Evolutionary conservation across 2,797 vertebrate genomes (phyloP), one percentile per base, ranked within the genome.

Genomic region (Pangasius krempfi): DNA sequence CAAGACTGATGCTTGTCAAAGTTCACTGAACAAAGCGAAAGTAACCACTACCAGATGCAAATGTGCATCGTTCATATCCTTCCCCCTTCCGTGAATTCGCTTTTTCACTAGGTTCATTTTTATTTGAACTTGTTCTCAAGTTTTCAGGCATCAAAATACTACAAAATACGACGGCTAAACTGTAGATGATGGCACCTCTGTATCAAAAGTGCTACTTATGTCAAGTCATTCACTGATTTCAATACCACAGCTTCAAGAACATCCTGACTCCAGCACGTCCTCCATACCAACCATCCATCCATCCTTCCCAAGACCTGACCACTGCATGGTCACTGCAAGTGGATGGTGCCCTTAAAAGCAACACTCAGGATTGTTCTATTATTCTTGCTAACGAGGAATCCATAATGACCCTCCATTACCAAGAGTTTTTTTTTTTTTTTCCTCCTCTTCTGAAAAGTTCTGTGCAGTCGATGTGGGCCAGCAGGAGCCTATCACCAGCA

Each of bases 401-500:
- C n/a, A n/a, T 25, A 44, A 86, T 87, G 56, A 47, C 18, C 58
- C 44, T 79, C 73, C 58, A 52, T 64, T 64, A 50, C 18, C 27
- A 50, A 50, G 82, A 44, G 22, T 44, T 68, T 88, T 37, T 37
- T 6, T 72, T 68, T 56, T 86, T 85, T 30, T 73, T 47, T 78
- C 68, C 54, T 87, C 56, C 75, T 72, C 54, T 82, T 37, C 25
- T 60, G 14, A 66, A 70, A 58, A 68, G 64, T 76, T 44, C 52
- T 54, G 60, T 50, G 73, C 58, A n/a, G 44, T 72, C 40, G 20
- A 44, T 18, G 10, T 27, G 20, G 88, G 60, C 81, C 84, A 75
- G 76, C 16, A 58, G 20, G 37, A 37, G 18, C 40, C 30, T 30
- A 68, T 96, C 94, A 96, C 95, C 96, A 96, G 91, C 89, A 93